These are phyloP conservation scores for Drosophila sucinea DNA, from an alignment of 1,140 invertebrate genomes.

Conservation along the genomic window DNA sequence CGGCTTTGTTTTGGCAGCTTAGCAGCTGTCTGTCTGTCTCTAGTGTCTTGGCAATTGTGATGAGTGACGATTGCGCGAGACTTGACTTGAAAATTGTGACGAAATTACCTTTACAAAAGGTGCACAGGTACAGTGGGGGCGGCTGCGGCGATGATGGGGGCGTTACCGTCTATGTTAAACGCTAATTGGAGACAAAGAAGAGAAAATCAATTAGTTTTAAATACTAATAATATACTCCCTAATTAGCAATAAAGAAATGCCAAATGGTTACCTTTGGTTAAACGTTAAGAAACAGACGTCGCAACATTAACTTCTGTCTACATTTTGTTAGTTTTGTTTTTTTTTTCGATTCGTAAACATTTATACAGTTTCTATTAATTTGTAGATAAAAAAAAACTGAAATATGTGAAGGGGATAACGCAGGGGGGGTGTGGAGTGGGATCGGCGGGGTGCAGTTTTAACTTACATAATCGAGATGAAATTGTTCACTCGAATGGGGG, in stretches of 20 bases:
- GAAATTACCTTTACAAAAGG: too few relatives aligned
- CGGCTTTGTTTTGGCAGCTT: neutral
- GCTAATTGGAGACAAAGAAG: neutral
- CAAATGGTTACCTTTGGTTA: neutral
- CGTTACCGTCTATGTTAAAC: neutral
- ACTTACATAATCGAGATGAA: conserved; percentile 63
- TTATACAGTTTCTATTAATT: conserved; percentile 3
- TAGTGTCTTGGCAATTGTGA: neutral
- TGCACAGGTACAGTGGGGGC: too few relatives aligned
- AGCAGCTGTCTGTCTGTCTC: neutral
- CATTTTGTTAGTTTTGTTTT: neutral
- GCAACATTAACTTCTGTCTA: neutral
- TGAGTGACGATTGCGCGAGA: neutral
- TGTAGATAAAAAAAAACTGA: conserved; percentile 5
- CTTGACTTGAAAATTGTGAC: neutral
- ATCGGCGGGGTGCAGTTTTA: conserved; percentile 31
- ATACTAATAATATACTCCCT: neutral
- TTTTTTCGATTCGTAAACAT: neutral
- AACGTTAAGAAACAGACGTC: neutral
- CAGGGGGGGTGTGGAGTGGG: neutral
- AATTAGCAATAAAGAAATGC: neutral
- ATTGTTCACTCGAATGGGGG: conserved; percentile 42
- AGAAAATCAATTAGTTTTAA: neutral
- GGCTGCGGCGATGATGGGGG: neutral
- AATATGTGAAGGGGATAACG: neutral